A percentile compares a stretch with the other conserved stretches of the same genome.
Conservation (phyloP, 2,888 invertebrate species). For the Catocala sponsa region DNA sequence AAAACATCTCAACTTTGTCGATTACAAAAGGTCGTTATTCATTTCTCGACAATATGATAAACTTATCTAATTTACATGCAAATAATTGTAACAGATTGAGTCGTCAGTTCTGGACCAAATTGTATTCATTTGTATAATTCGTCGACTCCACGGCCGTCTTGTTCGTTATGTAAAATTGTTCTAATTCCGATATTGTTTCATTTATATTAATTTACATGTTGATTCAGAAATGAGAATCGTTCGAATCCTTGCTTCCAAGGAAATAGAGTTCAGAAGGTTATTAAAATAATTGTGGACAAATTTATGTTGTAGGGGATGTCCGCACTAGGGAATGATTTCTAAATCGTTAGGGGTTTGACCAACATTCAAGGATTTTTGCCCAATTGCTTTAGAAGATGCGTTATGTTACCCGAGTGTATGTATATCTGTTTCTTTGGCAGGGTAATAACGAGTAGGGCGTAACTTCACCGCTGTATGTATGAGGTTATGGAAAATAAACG, state of each 20-base stretch:
- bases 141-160: constrained; percentile 46
- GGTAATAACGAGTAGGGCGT: no score
- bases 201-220: constrained; percentile 34
- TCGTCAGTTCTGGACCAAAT: constrained; percentile 65
- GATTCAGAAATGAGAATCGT: constrained; percentile 13
- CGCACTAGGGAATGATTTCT: no score
- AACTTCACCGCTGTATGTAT: no score
- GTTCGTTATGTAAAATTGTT: constrained; percentile 62
- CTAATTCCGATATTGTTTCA: constrained; percentile 45
- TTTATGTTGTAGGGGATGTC: no score
- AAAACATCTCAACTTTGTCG: constrained; percentile 33
- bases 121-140: constrained; percentile 75
- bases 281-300: constrained; percentile 6
- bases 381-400: no score
- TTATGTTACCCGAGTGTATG: no score
- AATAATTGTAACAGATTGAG: constrained; percentile 82
- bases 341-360: no score
- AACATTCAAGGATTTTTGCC: no score
- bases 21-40: constrained; percentile 57
- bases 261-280: constrained; percentile 1
- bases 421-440: no score
- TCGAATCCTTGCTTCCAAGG: constrained; percentile 2
- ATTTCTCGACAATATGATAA: constrained; percentile 59
- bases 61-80: constrained; percentile 78
- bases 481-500: no score